These are phyloP conservation scores for Drosophila ercepeae DNA, from an alignment of 1,140 invertebrate genomes.

Conservation along the genomic window DNA sequence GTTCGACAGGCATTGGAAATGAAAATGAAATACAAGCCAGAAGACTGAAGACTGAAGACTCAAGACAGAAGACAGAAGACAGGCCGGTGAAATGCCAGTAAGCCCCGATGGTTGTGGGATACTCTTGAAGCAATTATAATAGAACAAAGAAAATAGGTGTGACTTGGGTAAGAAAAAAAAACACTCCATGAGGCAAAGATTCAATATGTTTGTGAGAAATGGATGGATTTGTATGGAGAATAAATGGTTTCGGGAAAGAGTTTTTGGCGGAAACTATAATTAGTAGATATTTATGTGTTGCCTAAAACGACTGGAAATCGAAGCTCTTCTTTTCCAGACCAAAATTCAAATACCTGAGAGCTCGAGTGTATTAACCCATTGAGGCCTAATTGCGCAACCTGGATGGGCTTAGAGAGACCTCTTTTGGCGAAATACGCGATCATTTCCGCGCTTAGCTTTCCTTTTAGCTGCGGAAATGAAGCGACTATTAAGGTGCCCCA, in stretches of 20 bases:
- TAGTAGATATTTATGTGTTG: not conserved
- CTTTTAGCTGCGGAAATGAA: slow-evolving; percentile 63
- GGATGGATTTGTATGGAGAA: too few relatives aligned
- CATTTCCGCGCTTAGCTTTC: slow-evolving; percentile 67
- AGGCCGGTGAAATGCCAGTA: slow-evolving; percentile 25
- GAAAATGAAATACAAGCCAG: slow-evolving; percentile 59
- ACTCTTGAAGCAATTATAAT: slow-evolving; percentile 25
- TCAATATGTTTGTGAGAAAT: not conserved
- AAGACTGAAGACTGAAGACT: slow-evolving; percentile 24
- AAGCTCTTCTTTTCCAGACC: not conserved
- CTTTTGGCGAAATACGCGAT: slow-evolving; percentile 76
- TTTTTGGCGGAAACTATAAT: not conserved
- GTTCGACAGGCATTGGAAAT: slow-evolving; percentile 65
- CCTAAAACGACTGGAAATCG: not conserved
- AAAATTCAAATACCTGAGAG: slow-evolving; percentile 19
- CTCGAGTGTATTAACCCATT: slow-evolving; percentile 5
- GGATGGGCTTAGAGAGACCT: slow-evolving; percentile 39
- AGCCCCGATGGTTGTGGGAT: slow-evolving; percentile 20
- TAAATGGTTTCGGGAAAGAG: not conserved
- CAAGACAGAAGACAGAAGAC: slow-evolving; percentile 28
- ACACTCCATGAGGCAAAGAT: not conserved
- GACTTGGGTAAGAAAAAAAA: not conserved
- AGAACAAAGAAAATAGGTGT: slow-evolving; percentile 14
- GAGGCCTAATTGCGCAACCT: slow-evolving; percentile 55
- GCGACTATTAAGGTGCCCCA: slow-evolving; percentile 67